These are phyloP conservation scores for Phoronis australis DNA, from an alignment of 2,888 invertebrate species.

Conservation along the genomic window DNA sequence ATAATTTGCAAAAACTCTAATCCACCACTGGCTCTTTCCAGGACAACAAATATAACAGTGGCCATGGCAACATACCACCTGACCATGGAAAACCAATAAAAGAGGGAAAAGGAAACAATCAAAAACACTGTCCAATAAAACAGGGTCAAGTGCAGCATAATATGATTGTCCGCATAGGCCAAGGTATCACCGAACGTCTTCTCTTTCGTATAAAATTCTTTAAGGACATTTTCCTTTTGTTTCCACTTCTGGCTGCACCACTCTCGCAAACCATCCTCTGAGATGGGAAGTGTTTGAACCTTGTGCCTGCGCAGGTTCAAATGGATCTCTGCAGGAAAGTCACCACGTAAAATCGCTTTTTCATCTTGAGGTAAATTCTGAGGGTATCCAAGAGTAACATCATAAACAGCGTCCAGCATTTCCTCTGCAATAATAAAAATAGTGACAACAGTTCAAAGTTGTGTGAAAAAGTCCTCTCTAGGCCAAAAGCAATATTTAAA, in stretches of 20 bases:
- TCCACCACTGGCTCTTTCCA: too few species aligned
- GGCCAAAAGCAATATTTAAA: not conserved
- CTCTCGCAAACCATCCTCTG: conserved; percentile 20
- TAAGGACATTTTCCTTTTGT: conserved; percentile 49
- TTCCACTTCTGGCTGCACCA: conserved; percentile 51
- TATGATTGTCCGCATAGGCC: too few species aligned
- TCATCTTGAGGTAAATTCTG: conserved; percentile 71
- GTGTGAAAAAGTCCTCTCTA: too few species aligned
- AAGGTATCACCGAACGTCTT: too few species aligned
- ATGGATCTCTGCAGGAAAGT: conserved; percentile 70
- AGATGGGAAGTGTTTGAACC: conserved; percentile 19
- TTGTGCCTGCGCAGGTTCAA: conserved; percentile 63
- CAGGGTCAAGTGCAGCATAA: too few species aligned
- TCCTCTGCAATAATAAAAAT: conserved; percentile 53
- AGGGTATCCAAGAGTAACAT: conserved; percentile 80
- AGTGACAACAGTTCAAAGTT: too few species aligned
- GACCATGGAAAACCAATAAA: too few species aligned
- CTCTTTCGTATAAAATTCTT: conserved; percentile 29
- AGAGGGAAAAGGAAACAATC: too few species aligned
- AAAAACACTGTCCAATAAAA: too few species aligned
- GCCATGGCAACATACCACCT: too few species aligned
- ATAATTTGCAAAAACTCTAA: too few species aligned
- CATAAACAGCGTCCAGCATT: conserved; percentile 73
- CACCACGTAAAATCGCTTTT: conserved; percentile 65
- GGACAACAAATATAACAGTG: too few species aligned